These are phyloP conservation scores for Drosophila nannoptera DNA, from an alignment of 1,140 invertebrate species.

Conservation along the genomic window DNA sequence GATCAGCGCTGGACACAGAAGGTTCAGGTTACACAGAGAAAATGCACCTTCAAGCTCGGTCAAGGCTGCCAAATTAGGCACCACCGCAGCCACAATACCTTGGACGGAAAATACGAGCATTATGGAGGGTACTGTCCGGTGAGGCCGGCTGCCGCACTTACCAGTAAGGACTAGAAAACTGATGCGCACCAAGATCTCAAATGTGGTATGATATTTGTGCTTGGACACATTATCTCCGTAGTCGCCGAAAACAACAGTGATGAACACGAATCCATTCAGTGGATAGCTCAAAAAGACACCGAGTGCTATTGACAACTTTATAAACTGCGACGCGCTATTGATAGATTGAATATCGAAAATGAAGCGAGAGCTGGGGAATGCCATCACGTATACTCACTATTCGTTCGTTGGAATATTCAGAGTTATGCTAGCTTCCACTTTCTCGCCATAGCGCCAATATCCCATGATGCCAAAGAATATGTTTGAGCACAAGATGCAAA, in stretches of 20 bases:
- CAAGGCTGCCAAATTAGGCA: conserved; percentile 58
- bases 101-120: neutral
- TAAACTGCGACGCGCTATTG: conserved; percentile 48
- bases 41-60: conserved; percentile 65
- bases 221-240: conserved; percentile 1
- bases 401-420: conserved; percentile 53
- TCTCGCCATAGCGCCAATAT: conserved; percentile 58
- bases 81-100: conserved; percentile 53
- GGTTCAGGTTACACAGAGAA: conserved; percentile 57
- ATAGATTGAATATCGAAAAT: neutral
- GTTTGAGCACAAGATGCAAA: conserved; percentile 55
- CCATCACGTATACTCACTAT: conserved; percentile 37
- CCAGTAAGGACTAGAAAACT: conserved; percentile 48
- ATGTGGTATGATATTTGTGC: neutral
- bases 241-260: conserved; percentile 57
- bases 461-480: conserved; percentile 59
- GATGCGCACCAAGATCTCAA: conserved; percentile 43
- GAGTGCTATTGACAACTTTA: conserved; percentile 46
- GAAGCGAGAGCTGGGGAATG: neutral
- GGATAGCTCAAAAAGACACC: conserved; percentile 64
- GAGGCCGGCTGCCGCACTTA: neutral
- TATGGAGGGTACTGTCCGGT: too few species aligned
- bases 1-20: conserved; percentile 59
- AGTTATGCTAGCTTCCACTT: conserved; percentile 56
- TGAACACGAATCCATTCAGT: conserved; percentile 54